Percentiles rank a stretch among this genome's conserved stretches.
These are phyloP conservation scores for Merodon equestris DNA, from an alignment of 2,888 invertebrate species.

Conservation along the genomic window DNA sequence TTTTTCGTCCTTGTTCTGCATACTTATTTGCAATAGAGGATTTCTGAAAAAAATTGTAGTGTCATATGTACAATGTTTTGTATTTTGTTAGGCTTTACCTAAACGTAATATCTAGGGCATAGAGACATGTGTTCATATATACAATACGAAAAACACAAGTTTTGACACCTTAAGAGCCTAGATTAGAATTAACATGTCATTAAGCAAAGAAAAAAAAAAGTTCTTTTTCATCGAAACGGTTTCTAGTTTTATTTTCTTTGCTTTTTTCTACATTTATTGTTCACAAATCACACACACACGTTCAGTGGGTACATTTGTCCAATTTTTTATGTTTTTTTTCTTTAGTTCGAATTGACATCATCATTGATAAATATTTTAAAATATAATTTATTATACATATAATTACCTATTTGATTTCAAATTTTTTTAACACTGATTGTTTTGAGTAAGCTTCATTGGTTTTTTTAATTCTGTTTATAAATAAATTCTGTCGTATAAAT, in stretches of 20 bases:
- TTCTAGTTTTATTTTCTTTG: conserved; percentile 1
- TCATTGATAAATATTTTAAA: conserved; percentile 32
- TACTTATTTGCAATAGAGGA: no score
- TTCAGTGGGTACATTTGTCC: no score
- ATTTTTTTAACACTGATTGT: conserved; percentile 65
- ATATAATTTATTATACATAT: conserved; percentile 25
- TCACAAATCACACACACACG: no score
- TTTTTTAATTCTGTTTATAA: conserved; percentile 17
- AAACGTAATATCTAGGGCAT: conserved; percentile 35
- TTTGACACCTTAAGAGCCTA: no score
- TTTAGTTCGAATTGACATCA: conserved; percentile 30
- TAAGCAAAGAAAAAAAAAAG: no score
- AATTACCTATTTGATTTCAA: conserved; percentile 62
- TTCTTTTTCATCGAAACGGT: no score
- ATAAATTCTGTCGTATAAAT: no score
- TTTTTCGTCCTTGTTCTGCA: no score
- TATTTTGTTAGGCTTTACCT: not conserved
- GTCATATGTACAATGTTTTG: conserved; percentile 37
- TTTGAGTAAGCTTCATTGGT: conserved; percentile 64
- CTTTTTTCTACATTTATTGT: no score
- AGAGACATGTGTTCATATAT: conserved; percentile 24
- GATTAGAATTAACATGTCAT: no score
- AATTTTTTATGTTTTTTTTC: not conserved
- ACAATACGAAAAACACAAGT: conserved; percentile 48
- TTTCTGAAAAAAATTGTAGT: conserved; percentile 7